Evolutionary conservation across 2,888 invertebrate species (phyloP).

Genomic region (Falcaria lacertinaria): DNA sequence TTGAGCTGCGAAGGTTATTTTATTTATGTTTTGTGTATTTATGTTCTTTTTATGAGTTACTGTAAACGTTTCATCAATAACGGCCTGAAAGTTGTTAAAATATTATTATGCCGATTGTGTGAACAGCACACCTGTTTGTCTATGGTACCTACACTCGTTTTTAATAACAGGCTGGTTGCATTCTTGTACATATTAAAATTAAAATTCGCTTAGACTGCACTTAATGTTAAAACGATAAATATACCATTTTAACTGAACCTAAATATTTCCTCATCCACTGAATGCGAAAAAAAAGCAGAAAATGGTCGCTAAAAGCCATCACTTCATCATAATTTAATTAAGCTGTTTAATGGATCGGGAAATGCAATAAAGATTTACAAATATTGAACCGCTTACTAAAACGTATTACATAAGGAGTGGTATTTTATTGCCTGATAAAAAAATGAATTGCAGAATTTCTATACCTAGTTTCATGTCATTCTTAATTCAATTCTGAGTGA

Average conservation of each 20-base stretch:
- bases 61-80: conserved; percentile 1
- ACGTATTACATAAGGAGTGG: not conserved
- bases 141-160: not conserved
- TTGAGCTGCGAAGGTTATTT: not conserved
- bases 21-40: not conserved
- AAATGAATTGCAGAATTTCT: not conserved
- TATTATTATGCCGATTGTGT: not conserved
- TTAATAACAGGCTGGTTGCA: not conserved
- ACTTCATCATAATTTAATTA: not conserved
- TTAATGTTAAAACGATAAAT: no score
- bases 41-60: not conserved
- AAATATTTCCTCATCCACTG: not conserved
- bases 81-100: conserved; percentile 9
- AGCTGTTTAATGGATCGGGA: conserved; percentile 23
- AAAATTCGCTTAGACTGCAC: no score
- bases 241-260: no score
- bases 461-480: not conserved
- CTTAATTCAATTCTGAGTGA: not conserved
- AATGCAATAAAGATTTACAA: conserved; percentile 20
- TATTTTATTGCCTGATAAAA: not conserved
- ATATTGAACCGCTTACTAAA: not conserved
- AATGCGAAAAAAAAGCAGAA: not conserved
- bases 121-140: conserved; percentile 1
- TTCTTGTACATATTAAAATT: no score
- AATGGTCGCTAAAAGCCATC: not conserved